phyloP scores from a whole-genome alignment of 2,888 invertebrate species.

The Physocephala rufipes region DNA sequence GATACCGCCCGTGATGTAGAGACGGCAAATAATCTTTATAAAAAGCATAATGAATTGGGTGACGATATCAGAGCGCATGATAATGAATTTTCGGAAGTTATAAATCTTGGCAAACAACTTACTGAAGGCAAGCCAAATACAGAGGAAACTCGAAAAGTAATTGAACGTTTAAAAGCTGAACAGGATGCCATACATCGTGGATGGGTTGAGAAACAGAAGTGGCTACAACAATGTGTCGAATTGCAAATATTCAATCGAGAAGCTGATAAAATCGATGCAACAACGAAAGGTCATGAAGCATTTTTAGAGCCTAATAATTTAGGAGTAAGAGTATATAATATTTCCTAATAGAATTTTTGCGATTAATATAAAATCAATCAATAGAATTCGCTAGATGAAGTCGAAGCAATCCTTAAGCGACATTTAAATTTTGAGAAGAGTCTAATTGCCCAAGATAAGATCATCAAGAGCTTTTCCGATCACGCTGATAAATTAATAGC shows the following conservation, averaged over 20 bases:
- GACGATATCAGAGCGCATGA: constrained; percentile 91
- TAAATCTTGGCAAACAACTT: constrained; percentile 80
- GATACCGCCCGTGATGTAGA: constrained; percentile 87
- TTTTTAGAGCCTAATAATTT: constrained; percentile 88
- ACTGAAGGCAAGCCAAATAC: constrained; percentile 78
- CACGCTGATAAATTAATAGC: constrained; percentile 83
- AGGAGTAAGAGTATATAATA: constrained; percentile 72
- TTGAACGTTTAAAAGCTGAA: constrained; percentile 78
- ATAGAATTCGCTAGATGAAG: constrained; percentile 87
- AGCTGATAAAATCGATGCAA: constrained; percentile 96
- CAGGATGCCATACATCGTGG: constrained; percentile 79
- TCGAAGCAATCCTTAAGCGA: constrained; percentile 89
- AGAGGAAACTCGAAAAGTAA: constrained; percentile 78
- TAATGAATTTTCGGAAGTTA: constrained; percentile 87
- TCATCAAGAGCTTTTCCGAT: constrained; percentile 82
- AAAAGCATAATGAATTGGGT: constrained; percentile 88
- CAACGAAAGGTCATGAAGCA: constrained; percentile 92
- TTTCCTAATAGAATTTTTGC: not conserved
- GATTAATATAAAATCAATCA: not conserved
- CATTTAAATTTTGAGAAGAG: constrained; percentile 95
- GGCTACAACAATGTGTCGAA: constrained; percentile 87
- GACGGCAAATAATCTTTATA: constrained; percentile 88
- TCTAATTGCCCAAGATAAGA: constrained; percentile 90
- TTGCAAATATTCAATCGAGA: constrained; percentile 93
- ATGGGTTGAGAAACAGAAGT: constrained; percentile 87